These are phyloP conservation scores for Procambarus virginalis DNA, from an alignment of 1,140 invertebrate species.

Conservation along the genomic window DNA sequence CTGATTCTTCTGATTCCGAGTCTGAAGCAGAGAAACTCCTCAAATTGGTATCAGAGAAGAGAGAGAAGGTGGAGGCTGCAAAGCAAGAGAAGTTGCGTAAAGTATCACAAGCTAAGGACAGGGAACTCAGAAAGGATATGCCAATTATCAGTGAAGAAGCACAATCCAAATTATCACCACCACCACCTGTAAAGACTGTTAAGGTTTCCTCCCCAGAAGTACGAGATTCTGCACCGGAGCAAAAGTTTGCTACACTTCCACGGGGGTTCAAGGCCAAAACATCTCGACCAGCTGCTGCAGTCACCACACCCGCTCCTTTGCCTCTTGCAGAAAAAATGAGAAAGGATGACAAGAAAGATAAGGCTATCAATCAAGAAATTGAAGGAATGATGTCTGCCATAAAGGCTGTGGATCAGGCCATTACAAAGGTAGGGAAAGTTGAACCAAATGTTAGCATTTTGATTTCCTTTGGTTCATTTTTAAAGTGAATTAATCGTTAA, in stretches of 20 bases:
- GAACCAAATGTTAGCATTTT: no score
- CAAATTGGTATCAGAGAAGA: slow-evolving; percentile 62
- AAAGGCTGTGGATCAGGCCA: slow-evolving; percentile 62
- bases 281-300: slow-evolving; percentile 16
- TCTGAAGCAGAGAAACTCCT: slow-evolving; percentile 70
- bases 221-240: slow-evolving; percentile 34
- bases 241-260: slow-evolving; percentile 68
- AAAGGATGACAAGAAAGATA: slow-evolving; percentile 22
- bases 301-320: slow-evolving; percentile 1
- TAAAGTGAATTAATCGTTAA: no score
- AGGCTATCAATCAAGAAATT: slow-evolving; percentile 50
- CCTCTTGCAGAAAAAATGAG: neutral
- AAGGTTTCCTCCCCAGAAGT: neutral
- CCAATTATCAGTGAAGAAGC: slow-evolving; percentile 42
- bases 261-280: slow-evolving; percentile 67
- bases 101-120: slow-evolving; percentile 55
- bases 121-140: slow-evolving; percentile 42
- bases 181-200: neutral
- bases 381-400: slow-evolving; percentile 67
- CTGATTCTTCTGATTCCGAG: slow-evolving; percentile 69
- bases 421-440: slow-evolving; percentile 59
- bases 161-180: slow-evolving; percentile 32
- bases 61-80: slow-evolving; percentile 68
- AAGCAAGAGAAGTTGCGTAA: slow-evolving; percentile 67
- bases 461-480: no score